phyloP scores from a whole-genome alignment of 2,888 invertebrate species.

The Lumbricus terrestris region DNA sequence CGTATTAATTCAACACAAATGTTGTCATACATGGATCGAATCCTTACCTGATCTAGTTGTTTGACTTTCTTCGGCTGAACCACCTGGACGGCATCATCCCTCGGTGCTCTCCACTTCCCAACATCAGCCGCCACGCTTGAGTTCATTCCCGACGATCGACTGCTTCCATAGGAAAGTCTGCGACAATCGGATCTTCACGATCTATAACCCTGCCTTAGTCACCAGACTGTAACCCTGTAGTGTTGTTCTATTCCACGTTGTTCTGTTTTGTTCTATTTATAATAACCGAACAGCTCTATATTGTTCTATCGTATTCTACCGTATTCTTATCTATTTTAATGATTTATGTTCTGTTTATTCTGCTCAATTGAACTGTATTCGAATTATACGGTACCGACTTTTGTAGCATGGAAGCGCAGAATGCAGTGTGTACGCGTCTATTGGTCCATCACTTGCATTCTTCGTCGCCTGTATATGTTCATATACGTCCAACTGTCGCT shows the following conservation, averaged over 20 bases:
- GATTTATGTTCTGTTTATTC: not conserved
- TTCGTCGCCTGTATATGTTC: too few relatives aligned
- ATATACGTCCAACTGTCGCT: too few relatives aligned
- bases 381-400: not conserved
- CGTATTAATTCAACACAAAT: too few relatives aligned
- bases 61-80: slow-evolving; percentile 5
- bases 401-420: not conserved
- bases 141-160: not conserved
- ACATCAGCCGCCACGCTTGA: slow-evolving; percentile 6
- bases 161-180: not conserved
- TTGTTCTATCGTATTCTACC: not conserved
- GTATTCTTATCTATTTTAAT: not conserved
- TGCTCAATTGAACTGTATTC: not conserved
- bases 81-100: slow-evolving; percentile 4
- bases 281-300: not conserved
- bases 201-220: not conserved
- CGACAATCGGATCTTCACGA: not conserved
- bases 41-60: not conserved
- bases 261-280: not conserved
- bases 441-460: too few relatives aligned
- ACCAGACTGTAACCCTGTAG: not conserved
- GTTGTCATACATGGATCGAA: not conserved
- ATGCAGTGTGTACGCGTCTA: too few relatives aligned
- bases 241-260: too few relatives aligned
- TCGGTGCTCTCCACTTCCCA: slow-evolving; percentile 4